Percentiles rank a stretch among this genome's conserved stretches.
Evolutionary conservation across 1,140 invertebrate species (phyloP).

Genomic region (Caenorhabditis remanei): DNA sequence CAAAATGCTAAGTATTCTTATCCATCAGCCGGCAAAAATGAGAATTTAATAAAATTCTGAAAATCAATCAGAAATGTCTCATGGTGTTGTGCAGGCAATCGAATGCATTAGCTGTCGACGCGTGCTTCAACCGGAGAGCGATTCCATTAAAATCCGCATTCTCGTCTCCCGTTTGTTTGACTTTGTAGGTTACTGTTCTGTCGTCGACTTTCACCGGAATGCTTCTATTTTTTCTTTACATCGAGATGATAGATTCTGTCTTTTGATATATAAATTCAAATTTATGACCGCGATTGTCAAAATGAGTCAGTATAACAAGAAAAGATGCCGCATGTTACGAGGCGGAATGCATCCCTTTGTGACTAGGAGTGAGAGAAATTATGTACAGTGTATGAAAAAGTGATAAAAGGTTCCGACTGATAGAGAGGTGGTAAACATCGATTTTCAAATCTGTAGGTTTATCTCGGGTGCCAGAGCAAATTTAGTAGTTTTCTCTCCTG

Average conservation of each 20-base stretch:
- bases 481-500: background rate
- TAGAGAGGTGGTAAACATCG: background rate
- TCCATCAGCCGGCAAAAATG: background rate
- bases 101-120: slow-evolving; percentile 44
- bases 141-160: slow-evolving; percentile 32
- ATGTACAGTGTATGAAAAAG: background rate
- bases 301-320: slow-evolving; percentile 28
- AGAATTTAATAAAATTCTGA: background rate
- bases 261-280: background rate
- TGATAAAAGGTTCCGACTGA: slow-evolving; percentile 4
- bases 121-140: slow-evolving; percentile 6
- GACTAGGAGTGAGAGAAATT: background rate
- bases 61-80: slow-evolving; percentile 7
- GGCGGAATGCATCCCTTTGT: slow-evolving; percentile 43
- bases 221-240: background rate
- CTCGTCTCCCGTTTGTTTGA: slow-evolving; percentile 23
- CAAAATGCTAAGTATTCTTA: background rate
- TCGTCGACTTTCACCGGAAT: slow-evolving; percentile 8
- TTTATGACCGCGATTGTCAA: background rate
- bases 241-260: background rate
- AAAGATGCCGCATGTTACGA: slow-evolving; percentile 20
- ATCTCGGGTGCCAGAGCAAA: background rate
- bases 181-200: slow-evolving; percentile 49
- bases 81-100: background rate
- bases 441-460: slow-evolving; percentile 6